Percentiles rank a stretch among this genome's conserved stretches.
These are phyloP conservation scores for Mythimna ferrago DNA, from an alignment of 2,888 invertebrate genomes.

Conservation along the genomic window DNA sequence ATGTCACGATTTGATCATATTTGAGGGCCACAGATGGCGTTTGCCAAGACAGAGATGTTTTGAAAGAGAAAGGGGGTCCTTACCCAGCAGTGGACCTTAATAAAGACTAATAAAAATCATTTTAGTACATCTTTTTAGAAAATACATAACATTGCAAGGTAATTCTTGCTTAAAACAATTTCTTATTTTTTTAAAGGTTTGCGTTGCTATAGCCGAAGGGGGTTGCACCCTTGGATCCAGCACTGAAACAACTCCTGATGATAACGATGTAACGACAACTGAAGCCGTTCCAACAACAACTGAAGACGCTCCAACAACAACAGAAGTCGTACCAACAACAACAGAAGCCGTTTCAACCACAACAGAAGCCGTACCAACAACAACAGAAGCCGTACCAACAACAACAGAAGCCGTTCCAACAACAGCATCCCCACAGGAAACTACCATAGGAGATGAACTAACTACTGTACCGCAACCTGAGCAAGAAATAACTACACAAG, in stretches of 20 bases:
- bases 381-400: neutral
- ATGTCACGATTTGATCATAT: too few relatives aligned
- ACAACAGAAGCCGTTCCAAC: slow-evolving; percentile 4
- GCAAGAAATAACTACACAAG: neutral
- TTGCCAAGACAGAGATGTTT: too few relatives aligned
- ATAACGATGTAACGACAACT: neutral
- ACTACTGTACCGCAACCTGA: neutral
- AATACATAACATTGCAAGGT: too few relatives aligned
- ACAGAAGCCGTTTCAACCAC: neutral
- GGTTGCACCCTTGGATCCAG: slow-evolving; percentile 26
- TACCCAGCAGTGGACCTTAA: too few relatives aligned
- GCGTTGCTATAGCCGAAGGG: slow-evolving; percentile 12
- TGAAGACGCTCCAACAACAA: neutral
- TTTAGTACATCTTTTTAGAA: too few relatives aligned
- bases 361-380: neutral
- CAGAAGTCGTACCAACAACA: neutral
- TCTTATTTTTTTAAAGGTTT: slow-evolving; percentile 9
- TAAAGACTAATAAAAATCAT: too few relatives aligned
- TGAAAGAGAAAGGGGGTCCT: too few relatives aligned
- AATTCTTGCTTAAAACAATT: too few relatives aligned
- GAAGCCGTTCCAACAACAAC: neutral
- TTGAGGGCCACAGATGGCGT: too few relatives aligned
- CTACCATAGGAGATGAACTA: neutral
- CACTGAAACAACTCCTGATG: slow-evolving; percentile 7
- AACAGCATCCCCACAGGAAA: slow-evolving; percentile 2